A percentile compares a stretch with the other conserved stretches of the same genome.
These are phyloP conservation scores for Phyllostomus discolor DNA, from an alignment of 2,113 vertebrate genomes.

Conservation along the genomic window DNA sequence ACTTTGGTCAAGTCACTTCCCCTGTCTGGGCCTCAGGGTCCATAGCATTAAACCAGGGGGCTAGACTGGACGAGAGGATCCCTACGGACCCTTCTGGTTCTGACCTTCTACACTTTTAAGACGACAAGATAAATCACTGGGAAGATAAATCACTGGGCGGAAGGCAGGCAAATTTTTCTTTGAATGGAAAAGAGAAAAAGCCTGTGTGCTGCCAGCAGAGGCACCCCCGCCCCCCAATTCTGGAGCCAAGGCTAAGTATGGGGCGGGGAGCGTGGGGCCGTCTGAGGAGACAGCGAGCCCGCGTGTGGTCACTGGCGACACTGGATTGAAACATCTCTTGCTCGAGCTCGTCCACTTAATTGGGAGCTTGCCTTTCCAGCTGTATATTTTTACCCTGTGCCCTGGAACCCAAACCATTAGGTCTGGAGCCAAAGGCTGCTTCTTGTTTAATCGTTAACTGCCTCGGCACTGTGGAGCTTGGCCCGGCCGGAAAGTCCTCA, in stretches of 20 bases:
- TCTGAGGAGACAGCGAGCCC: slow-evolving; percentile 55
- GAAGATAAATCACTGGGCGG: not conserved
- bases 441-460: slow-evolving; percentile 71
- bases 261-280: slow-evolving; percentile 9
- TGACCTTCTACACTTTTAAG: not conserved
- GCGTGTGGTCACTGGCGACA: slow-evolving; percentile 48
- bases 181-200: slow-evolving; percentile 54
- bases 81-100: not conserved
- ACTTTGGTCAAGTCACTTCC: not conserved
- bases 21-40: not conserved
- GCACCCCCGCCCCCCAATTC: not conserved
- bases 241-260: slow-evolving; percentile 36
- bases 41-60: not conserved
- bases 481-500: not conserved
- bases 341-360: slow-evolving; percentile 46
- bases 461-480: slow-evolving; percentile 35
- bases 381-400: slow-evolving; percentile 65
- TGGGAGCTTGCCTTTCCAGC: slow-evolving; percentile 60
- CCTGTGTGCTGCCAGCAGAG: slow-evolving; percentile 11
- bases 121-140: not conserved
- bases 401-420: slow-evolving; percentile 63
- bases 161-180: slow-evolving; percentile 39
- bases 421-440: slow-evolving; percentile 59
- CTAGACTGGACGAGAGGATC: not conserved
- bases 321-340: slow-evolving; percentile 27